These are phyloP conservation scores for Uropsilus gracilis DNA, from an alignment of 2,113 vertebrate genomes.

Conservation along the genomic window DNA sequence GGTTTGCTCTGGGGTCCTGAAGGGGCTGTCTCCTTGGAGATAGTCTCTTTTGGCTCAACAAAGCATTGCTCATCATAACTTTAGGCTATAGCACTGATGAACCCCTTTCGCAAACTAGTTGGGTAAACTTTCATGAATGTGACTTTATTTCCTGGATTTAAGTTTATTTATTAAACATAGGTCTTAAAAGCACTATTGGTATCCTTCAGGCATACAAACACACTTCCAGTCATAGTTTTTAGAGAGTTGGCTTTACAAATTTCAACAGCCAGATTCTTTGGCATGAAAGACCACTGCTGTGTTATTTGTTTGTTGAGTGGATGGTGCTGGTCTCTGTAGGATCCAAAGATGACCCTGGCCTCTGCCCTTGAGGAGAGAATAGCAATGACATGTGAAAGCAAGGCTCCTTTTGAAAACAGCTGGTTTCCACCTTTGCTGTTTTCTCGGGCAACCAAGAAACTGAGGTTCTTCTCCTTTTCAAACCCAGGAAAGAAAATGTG, in stretches of 20 bases:
- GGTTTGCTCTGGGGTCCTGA: background rate
- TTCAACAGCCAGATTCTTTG: background rate
- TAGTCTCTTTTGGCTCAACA: background rate
- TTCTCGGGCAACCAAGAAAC: background rate
- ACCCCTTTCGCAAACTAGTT: background rate
- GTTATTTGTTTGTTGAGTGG: too few species aligned
- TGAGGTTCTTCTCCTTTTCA: background rate
- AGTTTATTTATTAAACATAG: constrained; percentile 9
- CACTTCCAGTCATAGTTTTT: background rate
- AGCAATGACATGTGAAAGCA: background rate
- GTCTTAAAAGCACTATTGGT: background rate
- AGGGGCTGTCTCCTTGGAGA: background rate
- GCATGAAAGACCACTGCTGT: too few species aligned
- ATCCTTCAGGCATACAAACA: constrained; percentile 15
- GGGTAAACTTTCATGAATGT: background rate
- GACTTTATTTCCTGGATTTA: background rate
- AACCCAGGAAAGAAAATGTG: background rate
- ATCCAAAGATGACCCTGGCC: too few species aligned
- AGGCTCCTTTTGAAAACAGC: background rate
- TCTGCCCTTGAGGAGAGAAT: background rate
- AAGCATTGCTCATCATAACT: background rate
- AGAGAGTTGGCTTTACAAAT: constrained; percentile 29
- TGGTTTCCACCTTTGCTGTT: background rate
- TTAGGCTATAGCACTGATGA: background rate
- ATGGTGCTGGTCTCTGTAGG: too few species aligned